Conservation (phyloP, 2,797 vertebrate genomes). For the Mionectes olivaceus region DNA sequence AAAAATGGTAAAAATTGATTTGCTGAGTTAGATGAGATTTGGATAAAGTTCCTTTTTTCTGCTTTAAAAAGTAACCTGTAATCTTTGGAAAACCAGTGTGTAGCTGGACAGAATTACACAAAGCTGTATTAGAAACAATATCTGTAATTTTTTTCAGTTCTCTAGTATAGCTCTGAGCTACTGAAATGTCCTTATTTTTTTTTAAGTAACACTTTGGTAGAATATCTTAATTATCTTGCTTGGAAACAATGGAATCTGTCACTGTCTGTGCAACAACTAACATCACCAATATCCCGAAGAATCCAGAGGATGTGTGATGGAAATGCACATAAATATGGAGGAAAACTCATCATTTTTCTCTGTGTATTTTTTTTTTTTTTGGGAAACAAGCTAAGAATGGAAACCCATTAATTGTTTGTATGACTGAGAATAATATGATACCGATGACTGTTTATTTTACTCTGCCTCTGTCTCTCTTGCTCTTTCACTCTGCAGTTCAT, state of each 20-base stretch:
- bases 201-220: not conserved
- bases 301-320: rapidly evolving
- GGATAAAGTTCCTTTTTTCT: not conserved
- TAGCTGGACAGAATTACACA: not conserved
- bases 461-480: not conserved
- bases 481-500: not conserved
- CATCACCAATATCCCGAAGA: not conserved
- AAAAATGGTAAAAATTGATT: not conserved
- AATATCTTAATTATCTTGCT: not conserved
- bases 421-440: not conserved
- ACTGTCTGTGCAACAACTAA: not conserved
- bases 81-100: not conserved
- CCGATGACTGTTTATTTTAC: not conserved
- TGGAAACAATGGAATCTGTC: not conserved
- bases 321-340: not conserved
- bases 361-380: not conserved
- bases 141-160: rapidly evolving
- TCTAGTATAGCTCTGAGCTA: not conserved
- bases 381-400: not conserved
- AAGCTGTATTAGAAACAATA: not conserved
- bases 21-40: not conserved
- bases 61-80: not conserved
- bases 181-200: not conserved
- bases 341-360: not conserved
- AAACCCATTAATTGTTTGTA: not conserved